Evolutionary conservation across 2,113 vertebrate species (phyloP), one percentile per base, ranked within the genome.

Genomic region (Alligator mississippiensis): DNA sequence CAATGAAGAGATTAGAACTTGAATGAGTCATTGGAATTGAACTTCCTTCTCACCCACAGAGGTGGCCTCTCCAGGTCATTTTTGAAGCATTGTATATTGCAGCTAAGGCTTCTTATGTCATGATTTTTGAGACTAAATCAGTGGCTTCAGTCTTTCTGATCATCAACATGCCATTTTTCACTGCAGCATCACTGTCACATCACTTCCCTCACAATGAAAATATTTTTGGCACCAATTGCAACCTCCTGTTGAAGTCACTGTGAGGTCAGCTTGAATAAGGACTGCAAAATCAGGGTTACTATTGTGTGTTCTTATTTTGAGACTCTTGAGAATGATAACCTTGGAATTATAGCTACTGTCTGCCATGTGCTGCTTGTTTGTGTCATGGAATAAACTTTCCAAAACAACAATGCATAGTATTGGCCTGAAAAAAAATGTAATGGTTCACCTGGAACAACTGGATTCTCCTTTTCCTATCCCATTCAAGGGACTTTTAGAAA

Each of bases 401-500:
- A 74, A 16, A 72, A 27, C 85, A 82, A 38, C 5, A 76, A 38
- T 3, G 76, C 3, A 4, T 28, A 77, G 58, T 90, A 11, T 90
- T 61, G 75, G 79, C n/a, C 30, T 92, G 81, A 92, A 18, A 47
- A 47, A 10, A 5, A 86, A 47, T 38, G 9, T n/a, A 86, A 83
- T 84, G 61, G 24, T 27, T 19, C 13, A 76, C 91, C 91, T 78
- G 9, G 12, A 90, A 15, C 60, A 58, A 2, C 6, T 74, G 9
- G 19, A 9, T 60, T 82, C 9, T 55, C 61, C 21, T 68, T 76
- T 84, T 90, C 17, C 25, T 80, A 90, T 86, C 9, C 9, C 12
- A 74, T 6, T 54, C 21, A 89, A 30, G 7, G 14, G 9, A 74
- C 89, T 86, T 83, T 85, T 34, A 88, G 93, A 85, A 92, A 88